phyloP scores from a whole-genome alignment of 2,888 invertebrate species.

The Asteroscopus sphinx region DNA sequence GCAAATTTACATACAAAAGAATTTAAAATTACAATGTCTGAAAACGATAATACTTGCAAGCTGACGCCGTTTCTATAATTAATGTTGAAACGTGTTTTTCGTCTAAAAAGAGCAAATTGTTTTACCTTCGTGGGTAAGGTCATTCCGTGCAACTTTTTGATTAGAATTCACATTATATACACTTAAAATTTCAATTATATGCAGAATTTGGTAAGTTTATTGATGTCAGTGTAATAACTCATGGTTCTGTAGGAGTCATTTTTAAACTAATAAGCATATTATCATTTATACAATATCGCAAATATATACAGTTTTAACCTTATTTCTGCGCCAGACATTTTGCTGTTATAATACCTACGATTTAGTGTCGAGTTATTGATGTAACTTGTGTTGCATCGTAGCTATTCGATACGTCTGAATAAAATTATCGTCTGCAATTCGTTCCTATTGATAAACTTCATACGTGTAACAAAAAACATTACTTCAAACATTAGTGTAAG shows the following conservation, averaged over 20 bases:
- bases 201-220: constrained; percentile 1
- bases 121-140: constrained; percentile 53
- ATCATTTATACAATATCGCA: background rate
- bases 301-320: constrained; percentile 31
- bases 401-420: constrained; percentile 12
- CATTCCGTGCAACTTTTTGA: constrained; percentile 31
- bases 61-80: constrained; percentile 56
- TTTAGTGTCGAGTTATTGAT: constrained; percentile 15
- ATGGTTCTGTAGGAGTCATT: constrained; percentile 1
- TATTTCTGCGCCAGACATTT: constrained; percentile 29
- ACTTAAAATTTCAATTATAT: constrained; percentile 17
- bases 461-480: background rate
- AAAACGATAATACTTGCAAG: constrained; percentile 58
- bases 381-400: constrained; percentile 8
- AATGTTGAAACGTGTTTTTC: constrained; percentile 53
- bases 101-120: constrained; percentile 52
- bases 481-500: background rate
- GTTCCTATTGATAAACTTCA: background rate
- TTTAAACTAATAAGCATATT: background rate
- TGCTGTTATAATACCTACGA: constrained; percentile 21
- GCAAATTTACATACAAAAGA: constrained; percentile 71
- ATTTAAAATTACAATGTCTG: constrained; percentile 68
- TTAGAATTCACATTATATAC: constrained; percentile 33
- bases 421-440: constrained; percentile 1
- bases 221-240: constrained; percentile 2